Percentiles rank a stretch among this genome's conserved stretches.
Conservation (phyloP, 1,140 invertebrate genomes). For the Drosophila nebulosa region DNA sequence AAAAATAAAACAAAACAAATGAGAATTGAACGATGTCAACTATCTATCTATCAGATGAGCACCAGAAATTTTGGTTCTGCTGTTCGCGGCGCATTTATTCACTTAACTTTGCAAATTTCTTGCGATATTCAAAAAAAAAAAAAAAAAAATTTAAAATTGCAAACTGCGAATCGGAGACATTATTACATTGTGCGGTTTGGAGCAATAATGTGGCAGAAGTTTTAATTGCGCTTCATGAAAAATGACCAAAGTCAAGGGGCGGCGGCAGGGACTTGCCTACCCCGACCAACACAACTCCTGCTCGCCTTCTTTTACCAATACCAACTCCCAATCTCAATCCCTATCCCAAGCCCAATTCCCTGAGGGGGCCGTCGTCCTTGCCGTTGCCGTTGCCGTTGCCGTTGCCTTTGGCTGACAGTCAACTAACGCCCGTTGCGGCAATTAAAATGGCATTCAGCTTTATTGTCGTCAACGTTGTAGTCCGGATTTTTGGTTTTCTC, state of each 20-base stretch:
- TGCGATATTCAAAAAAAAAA: constrained; percentile 33
- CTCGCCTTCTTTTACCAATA: not conserved
- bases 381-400: constrained; percentile 9
- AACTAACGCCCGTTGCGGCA: constrained; percentile 47
- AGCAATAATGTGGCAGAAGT: constrained; percentile 41
- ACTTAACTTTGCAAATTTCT: constrained; percentile 66
- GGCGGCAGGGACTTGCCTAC: constrained; percentile 9
- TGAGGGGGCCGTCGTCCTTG: too few species aligned
- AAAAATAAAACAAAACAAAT: too few species aligned
- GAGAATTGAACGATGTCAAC: too few species aligned
- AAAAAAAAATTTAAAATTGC: too few species aligned
- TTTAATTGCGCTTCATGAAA: constrained; percentile 71
- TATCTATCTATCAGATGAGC: too few species aligned
- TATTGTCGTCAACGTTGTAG: constrained; percentile 36
- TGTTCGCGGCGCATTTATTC: too few species aligned
- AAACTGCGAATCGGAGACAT: not conserved
- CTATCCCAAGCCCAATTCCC: constrained; percentile 8
- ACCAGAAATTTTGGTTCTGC: too few species aligned
- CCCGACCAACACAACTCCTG: not conserved
- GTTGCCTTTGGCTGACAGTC: constrained; percentile 27
- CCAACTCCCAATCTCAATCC: not conserved
- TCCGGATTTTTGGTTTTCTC: not conserved
- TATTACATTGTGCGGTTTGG: constrained; percentile 32
- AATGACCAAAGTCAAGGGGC: constrained; percentile 37
- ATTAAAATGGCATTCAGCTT: constrained; percentile 72